Evolutionary conservation across 2,113 vertebrate species (phyloP).

Genomic region (Pyxicephalus adspersus): DNA sequence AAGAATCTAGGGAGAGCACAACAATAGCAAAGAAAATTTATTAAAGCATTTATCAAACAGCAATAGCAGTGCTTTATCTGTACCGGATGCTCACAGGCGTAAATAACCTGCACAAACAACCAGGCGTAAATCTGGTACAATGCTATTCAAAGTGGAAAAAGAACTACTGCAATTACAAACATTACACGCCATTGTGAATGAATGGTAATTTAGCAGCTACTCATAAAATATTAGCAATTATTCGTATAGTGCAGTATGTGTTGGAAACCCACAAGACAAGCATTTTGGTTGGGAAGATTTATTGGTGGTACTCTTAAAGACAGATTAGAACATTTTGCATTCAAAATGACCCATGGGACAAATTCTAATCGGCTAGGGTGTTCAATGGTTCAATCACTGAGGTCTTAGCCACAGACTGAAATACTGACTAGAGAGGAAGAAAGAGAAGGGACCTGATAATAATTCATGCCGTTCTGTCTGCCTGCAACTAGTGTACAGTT

Average conservation of each 20-base stretch:
- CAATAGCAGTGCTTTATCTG: background rate
- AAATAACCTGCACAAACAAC: slow-evolving; percentile 23
- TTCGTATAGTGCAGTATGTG: background rate
- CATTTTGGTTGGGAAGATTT: too few species aligned
- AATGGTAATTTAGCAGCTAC: background rate
- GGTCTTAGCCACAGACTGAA: too few species aligned
- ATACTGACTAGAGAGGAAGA: too few species aligned
- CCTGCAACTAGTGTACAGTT: too few species aligned
- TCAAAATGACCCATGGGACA: too few species aligned
- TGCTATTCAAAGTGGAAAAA: background rate
- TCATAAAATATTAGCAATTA: background rate
- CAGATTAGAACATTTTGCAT: too few species aligned
- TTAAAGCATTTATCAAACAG: slow-evolving; percentile 36
- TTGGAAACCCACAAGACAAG: too few species aligned
- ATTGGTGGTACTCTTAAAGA: too few species aligned
- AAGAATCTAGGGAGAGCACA: slow-evolving; percentile 22
- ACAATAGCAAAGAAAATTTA: slow-evolving; percentile 19
- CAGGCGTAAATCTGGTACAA: background rate
- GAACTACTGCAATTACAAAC: background rate
- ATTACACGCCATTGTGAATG: background rate
- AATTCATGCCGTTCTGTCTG: too few species aligned
- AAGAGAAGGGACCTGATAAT: too few species aligned
- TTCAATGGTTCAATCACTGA: too few species aligned
- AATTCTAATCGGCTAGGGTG: too few species aligned
- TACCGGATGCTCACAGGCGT: slow-evolving; percentile 18